Conservation (phyloP, 2,113 vertebrate species). For the Anguilla japonica region DNA sequence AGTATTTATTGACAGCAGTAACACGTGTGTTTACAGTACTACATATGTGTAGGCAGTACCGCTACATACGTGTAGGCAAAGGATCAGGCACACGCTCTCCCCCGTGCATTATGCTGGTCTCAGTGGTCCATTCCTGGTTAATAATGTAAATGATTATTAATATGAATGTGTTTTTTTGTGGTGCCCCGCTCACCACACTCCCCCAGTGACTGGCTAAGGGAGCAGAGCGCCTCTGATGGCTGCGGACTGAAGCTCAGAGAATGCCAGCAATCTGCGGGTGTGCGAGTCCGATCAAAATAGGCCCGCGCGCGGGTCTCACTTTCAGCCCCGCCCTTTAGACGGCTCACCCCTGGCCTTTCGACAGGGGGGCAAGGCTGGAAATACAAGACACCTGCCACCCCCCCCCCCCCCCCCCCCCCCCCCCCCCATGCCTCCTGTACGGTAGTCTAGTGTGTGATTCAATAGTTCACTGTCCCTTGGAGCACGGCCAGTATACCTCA, state of each 20-base stretch:
- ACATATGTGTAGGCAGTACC: too few species aligned
- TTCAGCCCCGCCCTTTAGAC: constrained; percentile 56
- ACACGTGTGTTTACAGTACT: too few species aligned
- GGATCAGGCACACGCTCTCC: not conserved
- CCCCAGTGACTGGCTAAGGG: not conserved
- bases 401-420: not conserved
- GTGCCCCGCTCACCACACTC: not conserved
- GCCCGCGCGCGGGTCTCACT: constrained; percentile 69
- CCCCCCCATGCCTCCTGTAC: not conserved
- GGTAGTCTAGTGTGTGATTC: not conserved
- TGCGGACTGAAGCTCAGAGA: constrained; percentile 39
- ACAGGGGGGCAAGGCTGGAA: constrained; percentile 17
- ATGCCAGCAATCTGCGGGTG: constrained; percentile 54
- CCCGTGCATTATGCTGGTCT: not conserved
- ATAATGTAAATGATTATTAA: not conserved
- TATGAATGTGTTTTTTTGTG: not conserved
- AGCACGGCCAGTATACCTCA: not conserved
- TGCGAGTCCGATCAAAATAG: constrained; percentile 64
- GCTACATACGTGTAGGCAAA: too few species aligned
- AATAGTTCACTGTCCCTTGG: not conserved
- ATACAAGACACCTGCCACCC: not conserved
- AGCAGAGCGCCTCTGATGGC: not conserved
- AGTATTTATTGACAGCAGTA: too few species aligned
- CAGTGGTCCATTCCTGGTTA: not conserved
- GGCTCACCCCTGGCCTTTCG: constrained; percentile 70